Evolutionary conservation across 2,888 invertebrate genomes (phyloP), one percentile per base, ranked within the genome.

Genomic region (Thyatira batis): DNA sequence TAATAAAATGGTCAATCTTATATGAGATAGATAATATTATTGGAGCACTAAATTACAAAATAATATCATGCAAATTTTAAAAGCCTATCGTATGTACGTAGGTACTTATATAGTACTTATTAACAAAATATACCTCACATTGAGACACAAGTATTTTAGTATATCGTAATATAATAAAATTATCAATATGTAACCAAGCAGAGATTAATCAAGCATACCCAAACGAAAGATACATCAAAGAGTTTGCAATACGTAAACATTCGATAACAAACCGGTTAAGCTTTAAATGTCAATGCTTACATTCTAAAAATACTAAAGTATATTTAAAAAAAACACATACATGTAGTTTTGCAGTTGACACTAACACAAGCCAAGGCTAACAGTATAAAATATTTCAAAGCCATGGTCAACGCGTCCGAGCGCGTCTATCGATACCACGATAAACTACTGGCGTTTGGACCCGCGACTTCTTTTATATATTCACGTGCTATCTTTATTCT

Each of bases 391-490:
- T 77, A 78, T 82, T 80, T 85, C 69, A 85, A 82, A 82, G 84
- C 84, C 90, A 90, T 87, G 81, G 85, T 83, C 86, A 83, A 80
- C 76, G 76, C 80, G 81, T 78, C 69, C 77, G 78, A 75, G 79
- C 78, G 76, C 72, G 76, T 76, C 70, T 73, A 75, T 76, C 74
- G 69, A 67, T 63, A 84, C 48, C 3, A 27, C 48, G 28, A 17
- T 17, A 20, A 27, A 48, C 83, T 80, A 80, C 77, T 69, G 70
- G 69, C 61, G 65, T 55, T 57, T 62, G 62, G 68, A 60, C 68
- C 67, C 57, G 66, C 65, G 64, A 77, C 73, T 78, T 80, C 86
- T 83, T 85, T 82, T 84, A 78, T 89, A 85, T 87, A 84, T 82
- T 76, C 73, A 76, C 70, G 58, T 63, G 67, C 64, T 76, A 77